These are phyloP conservation scores for Gonioctena quinquepunctata DNA, from an alignment of 1,140 invertebrate genomes.

Conservation along the genomic window DNA sequence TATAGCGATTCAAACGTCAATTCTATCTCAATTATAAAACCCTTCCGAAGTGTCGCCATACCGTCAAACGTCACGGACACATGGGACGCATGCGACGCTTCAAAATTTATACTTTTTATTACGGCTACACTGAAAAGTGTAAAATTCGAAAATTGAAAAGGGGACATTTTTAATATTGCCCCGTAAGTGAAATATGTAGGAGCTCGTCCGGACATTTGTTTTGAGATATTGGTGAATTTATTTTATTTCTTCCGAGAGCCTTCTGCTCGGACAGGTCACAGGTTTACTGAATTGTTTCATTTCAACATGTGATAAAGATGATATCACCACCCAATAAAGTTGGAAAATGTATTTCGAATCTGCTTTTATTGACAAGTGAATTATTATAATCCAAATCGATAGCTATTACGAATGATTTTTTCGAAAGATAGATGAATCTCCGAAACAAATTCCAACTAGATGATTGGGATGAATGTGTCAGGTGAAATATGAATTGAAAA, in stretches of 20 bases:
- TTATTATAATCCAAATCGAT: too few species aligned
- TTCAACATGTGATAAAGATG: neutral
- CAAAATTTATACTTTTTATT: constrained; percentile 40
- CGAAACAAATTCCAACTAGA: too few species aligned
- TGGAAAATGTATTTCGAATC: too few species aligned
- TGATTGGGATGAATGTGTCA: too few species aligned
- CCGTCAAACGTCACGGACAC: constrained; percentile 26
- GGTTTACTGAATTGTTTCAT: neutral
- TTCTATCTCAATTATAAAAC: constrained; percentile 47
- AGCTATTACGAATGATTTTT: too few species aligned
- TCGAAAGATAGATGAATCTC: too few species aligned
- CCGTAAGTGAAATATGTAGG: constrained; percentile 41
- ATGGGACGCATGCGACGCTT: constrained; percentile 21
- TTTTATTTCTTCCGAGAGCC: constrained; percentile 21
- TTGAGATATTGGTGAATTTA: constrained; percentile 41
- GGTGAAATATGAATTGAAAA: too few species aligned
- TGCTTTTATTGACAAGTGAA: too few species aligned
- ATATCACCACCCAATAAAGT: too few species aligned
- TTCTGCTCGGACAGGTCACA: constrained; percentile 17
- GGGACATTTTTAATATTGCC: constrained; percentile 46
- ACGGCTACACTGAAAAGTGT: constrained; percentile 32
- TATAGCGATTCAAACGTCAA: constrained; percentile 36
- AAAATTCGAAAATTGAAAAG: constrained; percentile 45
- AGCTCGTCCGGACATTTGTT: constrained; percentile 40
- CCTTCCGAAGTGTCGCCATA: constrained; percentile 31